phyloP scores from a whole-genome alignment of 2,113 vertebrate genomes.

The Smithornis capensis region DNA sequence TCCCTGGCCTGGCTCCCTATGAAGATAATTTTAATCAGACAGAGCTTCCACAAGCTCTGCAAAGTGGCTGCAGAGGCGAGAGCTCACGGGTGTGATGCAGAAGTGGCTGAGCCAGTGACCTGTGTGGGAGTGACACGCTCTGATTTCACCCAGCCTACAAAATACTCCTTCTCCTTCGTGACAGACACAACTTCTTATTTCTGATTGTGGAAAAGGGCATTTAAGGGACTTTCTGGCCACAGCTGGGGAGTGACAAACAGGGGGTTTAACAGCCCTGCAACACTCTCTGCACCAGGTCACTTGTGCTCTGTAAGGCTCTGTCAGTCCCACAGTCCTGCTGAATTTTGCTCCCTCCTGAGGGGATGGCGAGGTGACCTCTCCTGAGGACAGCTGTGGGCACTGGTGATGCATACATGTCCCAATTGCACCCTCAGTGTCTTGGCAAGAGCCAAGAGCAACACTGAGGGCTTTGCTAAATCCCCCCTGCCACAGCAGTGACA shows the following conservation, averaged over 20 bases:
- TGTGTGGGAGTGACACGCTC: background rate
- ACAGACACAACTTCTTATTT: background rate
- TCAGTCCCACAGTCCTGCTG: background rate
- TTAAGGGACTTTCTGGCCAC: background rate
- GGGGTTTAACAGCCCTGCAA: background rate
- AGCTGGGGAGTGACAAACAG: background rate
- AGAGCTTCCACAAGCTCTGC: background rate
- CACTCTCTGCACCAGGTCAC: background rate
- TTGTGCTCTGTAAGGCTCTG: accelerated
- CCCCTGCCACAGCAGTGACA: background rate
- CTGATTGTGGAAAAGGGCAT: background rate
- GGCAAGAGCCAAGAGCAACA: background rate
- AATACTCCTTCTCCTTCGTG: background rate
- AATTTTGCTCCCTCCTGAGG: background rate
- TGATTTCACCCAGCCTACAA: background rate
- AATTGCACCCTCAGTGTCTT: background rate
- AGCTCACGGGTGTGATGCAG: background rate
- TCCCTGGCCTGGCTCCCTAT: background rate
- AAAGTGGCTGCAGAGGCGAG: accelerated
- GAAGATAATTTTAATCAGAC: background rate
- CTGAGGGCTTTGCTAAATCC: background rate
- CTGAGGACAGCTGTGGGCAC: background rate
- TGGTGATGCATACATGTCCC: accelerated
- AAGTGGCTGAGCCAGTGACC: background rate
- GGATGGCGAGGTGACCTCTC: background rate